Evolutionary conservation across 2,888 invertebrate species (phyloP), one percentile per base, ranked within the genome.

Genomic region (Catotricha subobsoleta): DNA sequence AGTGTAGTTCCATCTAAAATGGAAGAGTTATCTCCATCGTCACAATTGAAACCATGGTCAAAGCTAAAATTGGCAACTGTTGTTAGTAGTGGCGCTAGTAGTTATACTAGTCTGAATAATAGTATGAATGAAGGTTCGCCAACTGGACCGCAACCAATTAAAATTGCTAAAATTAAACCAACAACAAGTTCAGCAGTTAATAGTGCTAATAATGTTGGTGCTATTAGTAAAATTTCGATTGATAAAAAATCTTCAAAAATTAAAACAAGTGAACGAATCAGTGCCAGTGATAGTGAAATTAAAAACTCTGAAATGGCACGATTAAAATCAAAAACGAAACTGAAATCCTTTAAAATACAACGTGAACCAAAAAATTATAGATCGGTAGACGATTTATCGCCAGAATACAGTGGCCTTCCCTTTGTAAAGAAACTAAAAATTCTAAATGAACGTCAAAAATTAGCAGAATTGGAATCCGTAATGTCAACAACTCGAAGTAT

Each of bases 341-440:
- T 40, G 13, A 47, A 12, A 34, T 40, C 44, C 10, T 43, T 46
- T 19, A 43, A 43, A 30, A 30, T 42, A 25, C 16, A 20, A 12
- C 18, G 33, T 15, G 40, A 51, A n/a, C 48, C 50, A 50, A 83
- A 82, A 58, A 74, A 75, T 56, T 86, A 86, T 60, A 70, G 73
- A 46, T 84, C 84, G n/a, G 79, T 86, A 39, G 83, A 83, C 52
- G 87, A 87, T 57, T 61, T 87, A 27, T 86, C 84, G 8, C 87
- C 87, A 1, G 87, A 87, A 57, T 87, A 86, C 52, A 80, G 80
- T 39, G 80, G 83, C 12, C 60, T 87, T 44, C 86, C 87, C 1
- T 87, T 87, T 55, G 86, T 87, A 1, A 87, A 87, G 60, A 84
- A 86, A 52, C 64, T 87, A 38, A 86, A 87, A 66, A 87, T 88